Percentiles rank a stretch among this genome's conserved stretches.
Evolutionary conservation across 37 sponge, comb jelly and placozoan species (phyloP).

Genomic region (Halichondria panicea): DNA sequence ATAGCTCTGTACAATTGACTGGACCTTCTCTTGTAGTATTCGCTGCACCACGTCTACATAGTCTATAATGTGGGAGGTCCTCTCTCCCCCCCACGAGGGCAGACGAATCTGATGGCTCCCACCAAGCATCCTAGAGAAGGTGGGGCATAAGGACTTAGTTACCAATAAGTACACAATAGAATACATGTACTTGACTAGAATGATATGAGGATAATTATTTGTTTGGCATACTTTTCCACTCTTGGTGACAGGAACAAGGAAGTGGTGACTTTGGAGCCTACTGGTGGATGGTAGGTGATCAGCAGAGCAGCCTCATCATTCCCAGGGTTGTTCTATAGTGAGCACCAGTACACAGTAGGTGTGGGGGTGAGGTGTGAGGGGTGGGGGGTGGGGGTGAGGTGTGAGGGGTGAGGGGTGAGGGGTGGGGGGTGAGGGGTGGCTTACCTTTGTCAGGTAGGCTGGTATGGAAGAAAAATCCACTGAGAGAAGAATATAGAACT

Average conservation of each 20-base stretch:
- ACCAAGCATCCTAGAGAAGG: slow-evolving; percentile 38
- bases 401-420: background rate
- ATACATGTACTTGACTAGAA: background rate
- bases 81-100: slow-evolving; percentile 67
- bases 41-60: slow-evolving; percentile 66
- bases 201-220: too few relatives aligned
- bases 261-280: slow-evolving; percentile 29
- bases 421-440: background rate
- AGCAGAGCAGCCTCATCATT: slow-evolving; percentile 50
- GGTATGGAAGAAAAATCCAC: slow-evolving; percentile 52
- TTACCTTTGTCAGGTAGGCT: slow-evolving; percentile 52
- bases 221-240: slow-evolving; percentile 43
- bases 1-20: slow-evolving; percentile 44
- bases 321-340: slow-evolving; percentile 52
- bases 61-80: slow-evolving; percentile 71
- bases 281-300: slow-evolving; percentile 45
- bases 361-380: background rate
- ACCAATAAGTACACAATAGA: background rate
- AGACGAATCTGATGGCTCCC: slow-evolving; percentile 21
- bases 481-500: slow-evolving; percentile 56
- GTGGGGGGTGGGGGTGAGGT: background rate
- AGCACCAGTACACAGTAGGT: background rate
- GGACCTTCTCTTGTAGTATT: slow-evolving; percentile 56
- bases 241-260: slow-evolving; percentile 54
- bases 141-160: background rate